phyloP scores from a whole-genome alignment of 1,140 invertebrate genomes.

The Streblospio benedicti region DNA sequence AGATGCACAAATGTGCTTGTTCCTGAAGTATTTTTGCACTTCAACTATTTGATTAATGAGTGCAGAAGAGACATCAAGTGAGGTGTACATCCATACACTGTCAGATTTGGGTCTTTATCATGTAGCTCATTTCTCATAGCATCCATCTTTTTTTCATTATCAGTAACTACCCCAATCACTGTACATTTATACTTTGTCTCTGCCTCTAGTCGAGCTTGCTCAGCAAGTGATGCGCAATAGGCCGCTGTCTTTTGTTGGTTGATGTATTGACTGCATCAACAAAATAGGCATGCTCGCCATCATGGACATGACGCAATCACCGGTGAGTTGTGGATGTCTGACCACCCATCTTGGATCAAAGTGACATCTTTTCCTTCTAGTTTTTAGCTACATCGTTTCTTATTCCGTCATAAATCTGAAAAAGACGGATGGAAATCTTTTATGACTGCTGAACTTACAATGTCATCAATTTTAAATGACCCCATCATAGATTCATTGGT shows the following conservation, averaged over 20 bases:
- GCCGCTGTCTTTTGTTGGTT: slow-evolving; percentile 1
- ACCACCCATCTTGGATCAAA: not conserved
- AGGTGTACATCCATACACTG: slow-evolving; percentile 1
- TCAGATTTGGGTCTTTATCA: not conserved
- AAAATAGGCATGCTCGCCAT: not conserved
- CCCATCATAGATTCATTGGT: too few species aligned
- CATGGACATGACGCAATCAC: not conserved
- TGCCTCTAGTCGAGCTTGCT: not conserved
- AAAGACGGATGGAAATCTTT: too few species aligned
- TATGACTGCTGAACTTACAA: too few species aligned
- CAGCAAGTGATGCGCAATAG: not conserved
- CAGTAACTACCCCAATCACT: not conserved
- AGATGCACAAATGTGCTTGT: not conserved
- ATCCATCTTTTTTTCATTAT: slow-evolving; percentile 3
- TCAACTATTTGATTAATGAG: slow-evolving; percentile 3
- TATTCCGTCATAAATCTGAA: too few species aligned
- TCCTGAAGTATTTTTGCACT: slow-evolving; percentile 3
- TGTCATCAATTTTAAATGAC: too few species aligned
- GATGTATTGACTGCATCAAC: not conserved
- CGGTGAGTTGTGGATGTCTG: not conserved
- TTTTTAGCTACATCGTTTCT: too few species aligned
- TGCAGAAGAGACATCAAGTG: not conserved
- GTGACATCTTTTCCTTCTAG: slow-evolving; percentile 5
- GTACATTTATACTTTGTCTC: not conserved
- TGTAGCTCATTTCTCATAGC: not conserved